These are phyloP conservation scores for Amaurobius ferox DNA, from an alignment of 2,888 invertebrate species.

Conservation along the genomic window DNA sequence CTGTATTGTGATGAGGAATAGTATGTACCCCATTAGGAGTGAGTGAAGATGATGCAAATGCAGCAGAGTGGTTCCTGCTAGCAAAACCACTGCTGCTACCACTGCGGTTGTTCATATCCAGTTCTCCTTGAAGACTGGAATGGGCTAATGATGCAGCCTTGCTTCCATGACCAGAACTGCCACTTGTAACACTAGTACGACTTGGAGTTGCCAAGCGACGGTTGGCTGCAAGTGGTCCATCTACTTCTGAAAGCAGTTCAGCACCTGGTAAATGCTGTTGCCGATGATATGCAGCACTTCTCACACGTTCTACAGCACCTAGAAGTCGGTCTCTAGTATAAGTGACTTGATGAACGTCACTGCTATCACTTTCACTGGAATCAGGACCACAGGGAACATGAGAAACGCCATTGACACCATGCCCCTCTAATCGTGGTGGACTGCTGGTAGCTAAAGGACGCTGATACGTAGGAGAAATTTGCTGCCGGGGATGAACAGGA, in stretches of 20 bases:
- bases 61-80: conserved; percentile 88
- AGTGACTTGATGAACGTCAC: conserved; percentile 73
- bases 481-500: conserved; percentile 33
- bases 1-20: conserved; percentile 39
- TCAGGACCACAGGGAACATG: conserved; percentile 38
- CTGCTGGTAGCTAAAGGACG: conserved; percentile 80
- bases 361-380: conserved; percentile 62
- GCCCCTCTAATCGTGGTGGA: conserved; percentile 76
- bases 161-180: conserved; percentile 73
- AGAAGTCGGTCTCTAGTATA: conserved; percentile 76
- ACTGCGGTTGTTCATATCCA: conserved; percentile 90
- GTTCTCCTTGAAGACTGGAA: conserved; percentile 74
- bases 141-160: conserved; percentile 74
- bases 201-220: conserved; percentile 64
- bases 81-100: conserved; percentile 94
- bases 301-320: conserved; percentile 75
- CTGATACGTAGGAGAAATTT: conserved; percentile 51
- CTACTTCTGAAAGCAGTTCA: conserved; percentile 59
- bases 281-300: conserved; percentile 73
- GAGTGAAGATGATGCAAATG: conserved; percentile 59
- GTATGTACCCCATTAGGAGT: conserved; percentile 60
- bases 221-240: conserved; percentile 27
- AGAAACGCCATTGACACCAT: conserved; percentile 54
- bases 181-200: conserved; percentile 73
- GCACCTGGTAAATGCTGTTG: conserved; percentile 45